Conservation (phyloP, 2,113 vertebrate species). For the Antechinus stuartii region DNA sequence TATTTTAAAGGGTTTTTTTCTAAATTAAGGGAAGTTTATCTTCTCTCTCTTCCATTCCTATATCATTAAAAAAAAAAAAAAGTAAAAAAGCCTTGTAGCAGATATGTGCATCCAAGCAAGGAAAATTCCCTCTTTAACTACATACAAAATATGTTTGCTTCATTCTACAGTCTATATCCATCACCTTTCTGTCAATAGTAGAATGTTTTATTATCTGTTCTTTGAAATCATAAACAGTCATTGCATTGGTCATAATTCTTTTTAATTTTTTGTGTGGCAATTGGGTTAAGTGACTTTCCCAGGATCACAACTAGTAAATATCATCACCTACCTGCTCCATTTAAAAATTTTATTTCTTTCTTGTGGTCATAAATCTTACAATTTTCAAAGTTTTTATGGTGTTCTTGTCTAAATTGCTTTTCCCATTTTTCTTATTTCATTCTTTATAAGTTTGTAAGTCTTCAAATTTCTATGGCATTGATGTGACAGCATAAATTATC, state of each 20-base stretch:
- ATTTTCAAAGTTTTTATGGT: not conserved
- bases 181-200: not conserved
- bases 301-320: no score
- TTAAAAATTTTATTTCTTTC: no score
- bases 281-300: no score
- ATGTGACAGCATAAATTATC: not conserved
- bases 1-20: not conserved
- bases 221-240: not conserved
- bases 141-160: not conserved
- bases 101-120: not conserved
- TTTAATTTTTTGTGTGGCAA: no score
- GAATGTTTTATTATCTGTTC: not conserved
- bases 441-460: not conserved
- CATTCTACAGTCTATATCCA: not conserved
- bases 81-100: not conserved
- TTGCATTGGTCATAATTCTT: not conserved
- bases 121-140: not conserved
- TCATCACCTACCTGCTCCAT: no score
- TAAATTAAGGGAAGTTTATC: not conserved
- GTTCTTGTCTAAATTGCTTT: not conserved
- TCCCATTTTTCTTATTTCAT: not conserved
- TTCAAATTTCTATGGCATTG: not conserved
- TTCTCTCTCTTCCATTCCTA: not conserved
- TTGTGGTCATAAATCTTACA: not conserved
- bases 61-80: not conserved